Percentiles rank a stretch among this genome's conserved stretches.
Evolutionary conservation across 2,797 vertebrate genomes (phyloP).

Genomic region (Euphonia xanthogaster): DNA sequence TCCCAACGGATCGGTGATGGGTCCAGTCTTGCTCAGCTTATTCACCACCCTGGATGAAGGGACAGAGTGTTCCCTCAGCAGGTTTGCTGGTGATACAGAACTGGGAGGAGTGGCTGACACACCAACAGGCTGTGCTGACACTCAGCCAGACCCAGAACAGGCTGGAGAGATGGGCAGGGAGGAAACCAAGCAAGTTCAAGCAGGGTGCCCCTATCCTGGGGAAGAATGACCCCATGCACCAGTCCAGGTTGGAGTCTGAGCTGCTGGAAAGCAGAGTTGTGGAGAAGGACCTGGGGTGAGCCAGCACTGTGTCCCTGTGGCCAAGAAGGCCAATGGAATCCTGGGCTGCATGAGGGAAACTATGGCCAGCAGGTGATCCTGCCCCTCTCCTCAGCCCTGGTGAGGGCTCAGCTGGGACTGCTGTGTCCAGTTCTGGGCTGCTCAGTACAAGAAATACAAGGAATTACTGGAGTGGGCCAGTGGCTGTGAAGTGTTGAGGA

Average conservation of each 20-base stretch:
- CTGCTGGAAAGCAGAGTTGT: neutral
- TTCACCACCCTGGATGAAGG: neutral
- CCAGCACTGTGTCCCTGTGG: neutral
- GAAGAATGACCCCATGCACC: neutral
- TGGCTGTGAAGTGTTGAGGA: neutral
- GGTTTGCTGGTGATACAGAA: neutral
- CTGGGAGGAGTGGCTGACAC: neutral
- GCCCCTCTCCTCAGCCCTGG: neutral
- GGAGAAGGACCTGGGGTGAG: neutral
- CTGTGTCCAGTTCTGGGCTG: neutral
- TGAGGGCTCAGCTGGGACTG: neutral
- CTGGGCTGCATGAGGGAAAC: neutral
- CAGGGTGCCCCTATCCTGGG: neutral
- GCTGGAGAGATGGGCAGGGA: neutral
- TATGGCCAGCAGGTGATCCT: neutral
- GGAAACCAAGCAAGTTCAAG: neutral
- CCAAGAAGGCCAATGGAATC: neutral
- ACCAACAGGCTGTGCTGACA: neutral
- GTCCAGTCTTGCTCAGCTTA: neutral
- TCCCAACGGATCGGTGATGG: neutral
- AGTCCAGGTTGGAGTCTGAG: neutral
- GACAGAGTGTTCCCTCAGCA: neutral
- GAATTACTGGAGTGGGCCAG: neutral
- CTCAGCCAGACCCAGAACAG: neutral
- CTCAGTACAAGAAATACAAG: fast-evolving